A percentile compares a stretch with the other conserved stretches of the same genome.
Evolutionary conservation across 2,888 invertebrate genomes (phyloP).

Genomic region (Acheta domesticus): DNA sequence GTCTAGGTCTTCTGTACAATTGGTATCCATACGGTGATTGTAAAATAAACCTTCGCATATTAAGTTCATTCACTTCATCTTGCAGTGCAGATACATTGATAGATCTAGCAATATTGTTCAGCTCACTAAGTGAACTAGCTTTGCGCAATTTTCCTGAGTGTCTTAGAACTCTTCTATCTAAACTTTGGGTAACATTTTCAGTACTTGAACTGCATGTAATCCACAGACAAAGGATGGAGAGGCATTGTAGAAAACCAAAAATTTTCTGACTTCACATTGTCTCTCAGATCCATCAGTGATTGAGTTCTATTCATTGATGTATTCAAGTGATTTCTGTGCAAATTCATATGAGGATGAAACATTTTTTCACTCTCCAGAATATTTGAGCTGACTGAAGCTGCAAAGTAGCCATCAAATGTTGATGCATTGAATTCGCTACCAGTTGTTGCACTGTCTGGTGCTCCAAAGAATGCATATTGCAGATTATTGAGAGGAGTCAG

Average conservation of each 20-base stretch:
- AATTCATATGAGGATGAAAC: neutral
- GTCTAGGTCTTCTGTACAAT: neutral
- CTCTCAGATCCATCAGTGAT: slow-evolving; percentile 48
- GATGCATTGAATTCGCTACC: slow-evolving; percentile 32
- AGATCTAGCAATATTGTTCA: slow-evolving; percentile 23
- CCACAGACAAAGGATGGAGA: slow-evolving; percentile 3
- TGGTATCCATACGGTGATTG: neutral
- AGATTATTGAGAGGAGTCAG: neutral
- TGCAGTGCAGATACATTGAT: neutral
- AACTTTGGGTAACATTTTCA: slow-evolving; percentile 23
- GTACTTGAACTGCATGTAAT: neutral
- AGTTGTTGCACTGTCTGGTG: slow-evolving; percentile 18
- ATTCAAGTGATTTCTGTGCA: neutral
- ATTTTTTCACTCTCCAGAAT: neutral
- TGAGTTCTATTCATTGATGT: slow-evolving; percentile 44
- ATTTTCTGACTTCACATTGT: slow-evolving; percentile 37
- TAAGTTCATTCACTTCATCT: neutral
- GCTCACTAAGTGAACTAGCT: slow-evolving; percentile 25
- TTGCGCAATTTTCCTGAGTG: slow-evolving; percentile 5
- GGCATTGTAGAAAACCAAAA: slow-evolving; percentile 18
- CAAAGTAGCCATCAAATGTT: slow-evolving; percentile 28
- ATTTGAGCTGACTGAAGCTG: neutral
- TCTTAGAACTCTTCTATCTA: slow-evolving; percentile 26
- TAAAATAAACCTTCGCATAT: slow-evolving; percentile 12
- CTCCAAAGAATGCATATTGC: neutral